Percentiles rank a stretch among this genome's conserved stretches.
These are phyloP conservation scores for Diacarnus erythraeanus DNA, from an alignment of 37 sponge, comb jelly and placozoan genomes.

Conservation along the genomic window DNA sequence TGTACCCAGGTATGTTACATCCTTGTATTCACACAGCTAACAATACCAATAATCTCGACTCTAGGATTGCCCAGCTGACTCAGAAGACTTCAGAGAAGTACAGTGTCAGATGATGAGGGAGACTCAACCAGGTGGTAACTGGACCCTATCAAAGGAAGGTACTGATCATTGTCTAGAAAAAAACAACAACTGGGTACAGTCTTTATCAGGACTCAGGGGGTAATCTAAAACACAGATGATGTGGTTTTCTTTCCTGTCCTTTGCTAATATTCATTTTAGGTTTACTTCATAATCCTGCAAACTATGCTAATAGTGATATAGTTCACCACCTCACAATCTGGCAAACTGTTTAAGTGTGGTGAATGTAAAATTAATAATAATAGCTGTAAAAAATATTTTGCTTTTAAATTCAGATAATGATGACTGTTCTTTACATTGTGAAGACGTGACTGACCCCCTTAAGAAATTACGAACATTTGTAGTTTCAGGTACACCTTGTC, in stretches of 20 bases:
- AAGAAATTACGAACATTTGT: neutral
- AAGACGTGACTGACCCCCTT: neutral
- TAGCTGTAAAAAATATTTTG: neutral
- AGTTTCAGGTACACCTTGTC: neutral
- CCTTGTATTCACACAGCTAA: no score
- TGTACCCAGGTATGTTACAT: constrained; percentile 35
- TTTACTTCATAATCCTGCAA: no score
- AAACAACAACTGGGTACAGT: no score
- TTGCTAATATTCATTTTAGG: no score
- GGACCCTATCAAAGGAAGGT: neutral
- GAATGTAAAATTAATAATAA: no score
- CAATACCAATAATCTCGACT: neutral
- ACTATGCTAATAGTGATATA: no score
- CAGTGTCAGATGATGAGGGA: neutral
- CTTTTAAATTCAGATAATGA: neutral
- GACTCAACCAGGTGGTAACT: neutral
- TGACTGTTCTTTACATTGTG: neutral
- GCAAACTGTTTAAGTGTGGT: no score
- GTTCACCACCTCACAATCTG: no score
- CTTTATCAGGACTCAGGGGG: no score
- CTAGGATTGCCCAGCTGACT: constrained; percentile 24
- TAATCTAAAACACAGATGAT: no score
- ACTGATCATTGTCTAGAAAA: no score
- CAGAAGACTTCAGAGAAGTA: constrained; percentile 4
- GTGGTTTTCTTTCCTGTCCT: no score